Evolutionary conservation across 2,113 vertebrate genomes (phyloP), one percentile per base, ranked within the genome.

Genomic region (Asarcornis scutulata): DNA sequence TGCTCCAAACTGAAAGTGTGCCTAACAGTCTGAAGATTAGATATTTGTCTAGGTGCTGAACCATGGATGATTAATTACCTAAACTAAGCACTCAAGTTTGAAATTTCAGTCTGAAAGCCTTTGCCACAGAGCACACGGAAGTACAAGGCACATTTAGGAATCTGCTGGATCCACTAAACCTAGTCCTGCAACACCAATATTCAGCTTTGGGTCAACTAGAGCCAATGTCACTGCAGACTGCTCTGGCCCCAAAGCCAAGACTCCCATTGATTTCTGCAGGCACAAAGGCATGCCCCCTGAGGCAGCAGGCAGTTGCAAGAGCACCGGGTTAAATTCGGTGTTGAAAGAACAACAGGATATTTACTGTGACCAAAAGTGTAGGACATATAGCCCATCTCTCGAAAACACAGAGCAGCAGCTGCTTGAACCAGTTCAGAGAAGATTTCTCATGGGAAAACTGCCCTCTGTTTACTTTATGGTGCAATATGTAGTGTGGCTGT

Each of bases 401-500:
- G 2, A 81, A 95, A 94, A 83, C 31, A 59, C 22, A 55, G 34
- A 88, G 36, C 31, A 69, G 55, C 53, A 75, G 31, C 66, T 64
- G 64, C 73, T n/a, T 48, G 25, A 72, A 88, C 56, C 50, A 66
- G 46, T 17, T 84, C 32, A 42, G 66, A 68, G 82, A 59, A 48
- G 0, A 55, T 46, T 88, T 78, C 60, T 83, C 32, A 18, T 25
- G 25, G 56, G 82, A 88, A 80, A 83, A 81, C 48, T 74, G 64
- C n/a, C 52, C 56, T 69, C 15, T 78, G 4, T 50, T 96, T 76
- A 62, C n/a, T 26, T 58, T 5, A 29, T 2, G 9, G n/a, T 58
- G 25, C 25, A 58, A 46, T 0, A 0, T 22, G 42, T 40, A 40
- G 27, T 53, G 44, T 1, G 6, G 1, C 0, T 12, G 16, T 58